These are phyloP conservation scores for Poeciliopsis occidentalis DNA, from an alignment of 2,113 vertebrate genomes.

Conservation along the genomic window DNA sequence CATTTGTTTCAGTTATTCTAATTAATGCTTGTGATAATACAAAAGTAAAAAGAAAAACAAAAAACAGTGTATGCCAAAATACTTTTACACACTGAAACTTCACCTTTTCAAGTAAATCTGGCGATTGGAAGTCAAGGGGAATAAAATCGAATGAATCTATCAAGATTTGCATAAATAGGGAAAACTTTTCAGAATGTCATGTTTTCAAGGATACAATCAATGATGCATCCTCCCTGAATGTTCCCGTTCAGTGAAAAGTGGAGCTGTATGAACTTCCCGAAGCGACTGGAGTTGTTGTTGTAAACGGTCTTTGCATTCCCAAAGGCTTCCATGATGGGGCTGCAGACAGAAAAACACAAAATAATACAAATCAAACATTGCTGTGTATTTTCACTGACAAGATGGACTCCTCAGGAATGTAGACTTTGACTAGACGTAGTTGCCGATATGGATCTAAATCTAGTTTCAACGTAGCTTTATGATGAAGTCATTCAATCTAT, in stretches of 20 bases:
- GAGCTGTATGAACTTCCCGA: constrained; percentile 93
- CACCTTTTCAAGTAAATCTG: constrained; percentile 84
- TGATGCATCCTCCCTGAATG: constrained; percentile 91
- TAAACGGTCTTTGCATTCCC: constrained; percentile 93
- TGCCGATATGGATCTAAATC: too few species aligned
- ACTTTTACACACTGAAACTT: constrained; percentile 2
- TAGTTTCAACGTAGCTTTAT: too few species aligned
- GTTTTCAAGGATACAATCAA: constrained; percentile 88
- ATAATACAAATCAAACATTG: neutral
- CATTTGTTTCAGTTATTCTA: neutral
- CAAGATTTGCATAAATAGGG: neutral
- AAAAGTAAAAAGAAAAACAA: neutral
- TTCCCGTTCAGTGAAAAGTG: constrained; percentile 90
- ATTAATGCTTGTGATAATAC: neutral
- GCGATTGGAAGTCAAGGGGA: constrained; percentile 61
- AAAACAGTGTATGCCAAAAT: neutral
- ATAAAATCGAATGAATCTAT: neutral
- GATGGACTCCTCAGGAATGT: neutral
- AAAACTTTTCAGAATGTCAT: neutral
- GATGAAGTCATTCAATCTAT: too few species aligned
- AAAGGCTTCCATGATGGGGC: constrained; percentile 92
- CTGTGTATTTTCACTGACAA: neutral
- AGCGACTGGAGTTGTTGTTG: constrained; percentile 95
- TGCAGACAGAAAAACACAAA: constrained; percentile 59
- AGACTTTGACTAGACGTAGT: neutral